Base-by-base conservation (phyloP, 2,113 vertebrate genomes). In the Chaetops frenatus region DNA sequence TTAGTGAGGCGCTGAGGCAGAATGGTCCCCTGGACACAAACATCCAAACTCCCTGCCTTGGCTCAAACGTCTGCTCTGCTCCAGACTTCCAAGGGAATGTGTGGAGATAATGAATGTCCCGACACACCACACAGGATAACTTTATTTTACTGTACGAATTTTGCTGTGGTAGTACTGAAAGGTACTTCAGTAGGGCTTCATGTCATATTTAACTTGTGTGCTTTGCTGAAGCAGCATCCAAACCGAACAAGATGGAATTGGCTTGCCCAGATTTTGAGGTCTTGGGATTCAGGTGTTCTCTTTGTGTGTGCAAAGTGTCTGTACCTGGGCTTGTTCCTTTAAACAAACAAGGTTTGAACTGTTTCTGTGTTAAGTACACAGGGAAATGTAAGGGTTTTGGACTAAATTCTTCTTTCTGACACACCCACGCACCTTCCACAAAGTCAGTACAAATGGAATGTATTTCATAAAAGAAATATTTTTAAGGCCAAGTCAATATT, bases 371-470 rank as follows among this genome's bases (percentile, higher is more conserved):
- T 47, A 81, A 88, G 35, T 69, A 38, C 47, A 58, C 28, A 64
- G 69, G 51, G 73, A 82, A 72, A 86, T 81, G 31, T 12, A 90
- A 93, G 67, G 40, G 79, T 83, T 92, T 1, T 53, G 76, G 92
- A 93, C 67, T 62, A 44, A 65, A 88, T 88, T 94, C 79, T 94
- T 95, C 66, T 85, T 83, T 94, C 57, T 94, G 93, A 88, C 95
- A 93, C 92, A 86, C 95, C 94, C 94, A 90, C 21, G 23, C 80
- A 93, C 92, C 95, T 96, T 95, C 93, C 81, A 88, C 82, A 93
- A 51, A 95, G 88, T 96, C 94, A 96, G 85, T 81, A 74, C 76
- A 83, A 96, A 94, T 94, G 86, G 92, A 92, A 86, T 93, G 90
- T 53, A 94, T 80, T 94, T 94, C 86, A 47, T 91, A 93, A 92